Percentiles rank a stretch among this genome's conserved stretches.
Conservation (phyloP, 64 coral and sea anemone species). For the Orbicella faveolata region DNA sequence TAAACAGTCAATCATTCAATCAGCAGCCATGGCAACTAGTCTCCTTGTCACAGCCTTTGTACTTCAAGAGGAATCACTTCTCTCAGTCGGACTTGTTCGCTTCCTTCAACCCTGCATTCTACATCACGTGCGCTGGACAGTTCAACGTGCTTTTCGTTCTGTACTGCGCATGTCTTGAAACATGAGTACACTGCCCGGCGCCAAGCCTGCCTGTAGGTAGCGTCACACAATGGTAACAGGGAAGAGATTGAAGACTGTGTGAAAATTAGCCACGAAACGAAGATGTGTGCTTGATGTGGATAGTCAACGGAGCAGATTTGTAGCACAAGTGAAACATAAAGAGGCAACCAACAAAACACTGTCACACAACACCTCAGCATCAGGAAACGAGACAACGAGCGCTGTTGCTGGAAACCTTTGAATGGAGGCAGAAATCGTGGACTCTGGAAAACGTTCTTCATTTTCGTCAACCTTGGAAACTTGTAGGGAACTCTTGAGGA, state of each 20-base stretch:
- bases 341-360: neutral
- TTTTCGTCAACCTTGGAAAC: neutral
- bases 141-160: neutral
- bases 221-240: neutral
- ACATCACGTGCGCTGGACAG: conserved; percentile 3
- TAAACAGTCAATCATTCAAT: no score
- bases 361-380: neutral
- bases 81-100: neutral
- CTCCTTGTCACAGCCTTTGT: neutral
- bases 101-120: neutral
- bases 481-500: neutral
- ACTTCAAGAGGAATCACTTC: neutral
- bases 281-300: neutral
- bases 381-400: neutral
- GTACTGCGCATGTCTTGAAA: neutral
- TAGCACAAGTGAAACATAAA: neutral
- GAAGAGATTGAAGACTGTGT: neutral
- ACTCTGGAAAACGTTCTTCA: neutral
- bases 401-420: neutral
- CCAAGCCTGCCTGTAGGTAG: neutral
- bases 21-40: no score
- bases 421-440: neutral
- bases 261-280: neutral
- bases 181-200: neutral
- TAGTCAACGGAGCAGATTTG: neutral